Evolutionary conservation across 1,140 invertebrate genomes (phyloP), one percentile per base, ranked within the genome.

Genomic region (Cataglyphis hispanica): DNA sequence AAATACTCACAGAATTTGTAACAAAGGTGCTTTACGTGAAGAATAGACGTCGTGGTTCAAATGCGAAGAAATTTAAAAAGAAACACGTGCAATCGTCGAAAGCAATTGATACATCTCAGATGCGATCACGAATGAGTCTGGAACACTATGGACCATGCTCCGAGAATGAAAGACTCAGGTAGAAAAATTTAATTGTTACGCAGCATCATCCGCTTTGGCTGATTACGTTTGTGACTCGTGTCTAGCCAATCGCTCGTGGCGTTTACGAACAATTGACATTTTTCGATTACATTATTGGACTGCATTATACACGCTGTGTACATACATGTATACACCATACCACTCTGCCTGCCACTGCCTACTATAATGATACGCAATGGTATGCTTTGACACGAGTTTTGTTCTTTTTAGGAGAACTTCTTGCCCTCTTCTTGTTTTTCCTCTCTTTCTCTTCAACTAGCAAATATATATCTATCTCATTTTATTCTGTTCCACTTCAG

Each of bases 261-360:
- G 13, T 25, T 22, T 53, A 78, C 13, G n/a, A 50, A 31, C 3
- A 50, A 5, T 63, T 67, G 43, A 16, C 61, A 78, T 78, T 67
- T 31, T 67, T 2, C 37, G 37, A 60, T 34, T 7, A 16, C 13
- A 46, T 64, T 11, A 13, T 50, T 46, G 11, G 43, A 46, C 4
- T 16, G 46, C 46, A 43, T 43, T 10, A n/a, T n/a, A 43, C 40
- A 43, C 40, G 1, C 5, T 10, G 40, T 31, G 31, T 31, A 31
- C 34, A 40, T 40, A 10, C 6, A 7, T 43, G 40, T 43, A 16
- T 13, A 16, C 4, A 50, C 16, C 7, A 37, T 16, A 31, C 31
- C 60, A 53, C 27, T 53, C 70, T 50, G 31, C 19, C 46, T 50
- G 5, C 46, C 46, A 16, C 7, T 0, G 2, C 40, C 40, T 40